These are phyloP conservation scores for Thunnus albacares DNA, from an alignment of 2,797 vertebrate species.

Conservation along the genomic window DNA sequence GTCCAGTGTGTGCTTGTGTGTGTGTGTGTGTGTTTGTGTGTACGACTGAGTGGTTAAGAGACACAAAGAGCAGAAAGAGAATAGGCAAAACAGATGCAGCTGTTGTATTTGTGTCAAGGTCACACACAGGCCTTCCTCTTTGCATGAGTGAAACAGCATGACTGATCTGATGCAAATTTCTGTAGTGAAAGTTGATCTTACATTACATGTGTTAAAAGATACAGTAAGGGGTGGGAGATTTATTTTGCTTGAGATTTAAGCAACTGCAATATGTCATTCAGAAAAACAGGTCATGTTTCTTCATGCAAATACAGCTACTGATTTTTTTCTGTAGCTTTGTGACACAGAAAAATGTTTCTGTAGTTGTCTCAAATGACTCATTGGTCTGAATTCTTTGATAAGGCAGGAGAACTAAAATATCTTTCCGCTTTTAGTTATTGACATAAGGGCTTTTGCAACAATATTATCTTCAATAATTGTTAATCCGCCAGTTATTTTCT, in stretches of 20 bases:
- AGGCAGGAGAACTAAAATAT: background rate
- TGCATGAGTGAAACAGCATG: constrained; percentile 37
- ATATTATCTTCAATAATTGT: background rate
- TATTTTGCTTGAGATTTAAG: constrained; percentile 6
- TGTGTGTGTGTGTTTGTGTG: constrained; percentile 3
- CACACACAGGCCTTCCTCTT: constrained; percentile 12
- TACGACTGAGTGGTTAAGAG: constrained; percentile 9
- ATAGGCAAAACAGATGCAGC: constrained; percentile 10
- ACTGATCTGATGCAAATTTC: constrained; percentile 59
- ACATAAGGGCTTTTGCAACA: background rate
- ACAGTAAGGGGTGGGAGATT: constrained; percentile 7
- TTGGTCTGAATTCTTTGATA: background rate
- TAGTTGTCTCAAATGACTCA: background rate
- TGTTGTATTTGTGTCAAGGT: constrained; percentile 18
- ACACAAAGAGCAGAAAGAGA: constrained; percentile 26
- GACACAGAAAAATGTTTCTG: background rate
- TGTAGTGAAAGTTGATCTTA: constrained; percentile 18
- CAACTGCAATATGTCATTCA: background rate
- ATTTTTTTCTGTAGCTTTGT: too few relatives aligned
- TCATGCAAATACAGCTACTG: background rate
- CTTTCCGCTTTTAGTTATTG: background rate
- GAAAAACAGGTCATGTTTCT: background rate
- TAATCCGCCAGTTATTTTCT: too few relatives aligned
- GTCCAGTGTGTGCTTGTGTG: constrained; percentile 8
- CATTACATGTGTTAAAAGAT: background rate